These are phyloP conservation scores for Eubasilissa regina DNA, from an alignment of 1,140 invertebrate species.

Conservation along the genomic window DNA sequence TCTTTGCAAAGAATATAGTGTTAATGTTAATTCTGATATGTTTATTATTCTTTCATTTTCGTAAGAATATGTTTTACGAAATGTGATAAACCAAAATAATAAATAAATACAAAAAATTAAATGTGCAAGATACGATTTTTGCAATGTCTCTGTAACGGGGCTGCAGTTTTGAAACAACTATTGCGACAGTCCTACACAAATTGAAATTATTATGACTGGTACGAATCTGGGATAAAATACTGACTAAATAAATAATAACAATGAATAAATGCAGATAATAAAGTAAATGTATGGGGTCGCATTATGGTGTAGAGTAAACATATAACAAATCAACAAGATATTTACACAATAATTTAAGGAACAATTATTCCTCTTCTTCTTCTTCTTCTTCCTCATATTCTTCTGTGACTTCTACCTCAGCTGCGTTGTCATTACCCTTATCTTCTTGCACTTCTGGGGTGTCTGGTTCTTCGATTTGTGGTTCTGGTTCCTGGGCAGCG, in stretches of 20 bases:
- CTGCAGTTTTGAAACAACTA: not conserved
- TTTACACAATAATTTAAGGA: constrained; percentile 38
- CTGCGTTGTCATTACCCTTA: constrained; percentile 65
- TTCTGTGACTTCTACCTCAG: constrained; percentile 70
- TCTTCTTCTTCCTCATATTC: constrained; percentile 65
- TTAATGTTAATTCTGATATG: constrained; percentile 31
- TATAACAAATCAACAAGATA: constrained; percentile 48
- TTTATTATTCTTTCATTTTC: constrained; percentile 32
- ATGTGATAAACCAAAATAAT: constrained; percentile 6
- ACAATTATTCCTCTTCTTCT: not conserved
- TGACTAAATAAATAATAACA: constrained; percentile 2
- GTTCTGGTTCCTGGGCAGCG: constrained; percentile 68
- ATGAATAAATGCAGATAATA: constrained; percentile 25
- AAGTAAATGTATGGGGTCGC: not conserved
- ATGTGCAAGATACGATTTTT: not conserved
- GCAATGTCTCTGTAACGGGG: not conserved
- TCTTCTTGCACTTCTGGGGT: constrained; percentile 62
- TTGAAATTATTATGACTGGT: not conserved
- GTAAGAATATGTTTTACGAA: not conserved
- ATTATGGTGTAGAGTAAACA: not conserved
- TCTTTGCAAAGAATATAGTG: constrained; percentile 13
- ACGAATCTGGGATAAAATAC: not conserved
- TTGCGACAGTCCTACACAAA: not conserved
- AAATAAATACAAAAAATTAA: not conserved
- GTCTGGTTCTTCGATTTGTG: constrained; percentile 47